Conservation (phyloP, 2,113 vertebrate genomes). For the Nansenia antarctica region DNA sequence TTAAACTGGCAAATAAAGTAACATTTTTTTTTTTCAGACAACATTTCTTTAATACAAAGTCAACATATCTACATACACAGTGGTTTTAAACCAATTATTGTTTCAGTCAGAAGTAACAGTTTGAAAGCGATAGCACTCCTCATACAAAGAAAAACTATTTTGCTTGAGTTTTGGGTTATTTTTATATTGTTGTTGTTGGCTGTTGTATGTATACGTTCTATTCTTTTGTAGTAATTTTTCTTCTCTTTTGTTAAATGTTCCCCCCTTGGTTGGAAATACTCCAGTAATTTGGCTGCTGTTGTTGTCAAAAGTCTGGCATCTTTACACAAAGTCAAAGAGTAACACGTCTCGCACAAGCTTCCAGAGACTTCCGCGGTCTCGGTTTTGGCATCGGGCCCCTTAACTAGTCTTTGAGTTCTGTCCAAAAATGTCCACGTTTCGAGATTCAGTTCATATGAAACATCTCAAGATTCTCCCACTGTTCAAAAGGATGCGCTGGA, state of each 20-base stretch:
- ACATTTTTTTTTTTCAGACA: slow-evolving; percentile 80
- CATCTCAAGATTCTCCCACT: slow-evolving; percentile 53
- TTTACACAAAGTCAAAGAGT: slow-evolving; percentile 66
- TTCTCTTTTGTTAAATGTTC: slow-evolving; percentile 44
- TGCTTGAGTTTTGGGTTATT: slow-evolving; percentile 64
- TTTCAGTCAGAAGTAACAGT: slow-evolving; percentile 89
- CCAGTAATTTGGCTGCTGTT: slow-evolving; percentile 52
- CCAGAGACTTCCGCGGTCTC: slow-evolving; percentile 51
- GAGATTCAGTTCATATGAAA: slow-evolving; percentile 52
- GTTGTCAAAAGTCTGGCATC: slow-evolving; percentile 62
- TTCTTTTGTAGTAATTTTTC: slow-evolving; percentile 54
- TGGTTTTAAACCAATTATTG: slow-evolving; percentile 91
- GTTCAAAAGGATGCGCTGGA: slow-evolving; percentile 58
- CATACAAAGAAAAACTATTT: slow-evolving; percentile 77
- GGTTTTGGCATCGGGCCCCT: slow-evolving; percentile 43
- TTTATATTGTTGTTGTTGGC: slow-evolving; percentile 49
- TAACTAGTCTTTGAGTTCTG: slow-evolving; percentile 38
- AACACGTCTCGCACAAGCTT: slow-evolving; percentile 64
- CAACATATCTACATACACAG: slow-evolving; percentile 99
- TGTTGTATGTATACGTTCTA: slow-evolving; percentile 55
- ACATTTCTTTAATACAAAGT: slow-evolving; percentile 99
- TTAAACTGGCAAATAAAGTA: slow-evolving; percentile 9
- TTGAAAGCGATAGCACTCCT: slow-evolving; percentile 88
- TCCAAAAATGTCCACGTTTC: slow-evolving; percentile 26
- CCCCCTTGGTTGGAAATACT: slow-evolving; percentile 40